Conservation (phyloP, 1,140 invertebrate genomes). For the Neodiprion virginianus region DNA sequence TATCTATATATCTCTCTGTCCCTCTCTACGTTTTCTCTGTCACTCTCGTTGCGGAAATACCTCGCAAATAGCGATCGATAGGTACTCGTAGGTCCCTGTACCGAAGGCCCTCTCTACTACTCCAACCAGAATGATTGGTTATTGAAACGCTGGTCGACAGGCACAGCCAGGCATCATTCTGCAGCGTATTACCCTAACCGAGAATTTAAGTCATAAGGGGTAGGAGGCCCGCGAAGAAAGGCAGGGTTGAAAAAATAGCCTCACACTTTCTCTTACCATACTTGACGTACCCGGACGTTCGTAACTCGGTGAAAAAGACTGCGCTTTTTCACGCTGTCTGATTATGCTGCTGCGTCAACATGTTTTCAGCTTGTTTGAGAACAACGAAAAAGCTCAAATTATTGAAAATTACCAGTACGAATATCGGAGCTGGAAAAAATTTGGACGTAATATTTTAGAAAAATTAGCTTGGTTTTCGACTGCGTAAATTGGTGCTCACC, state of each 20-base stretch:
- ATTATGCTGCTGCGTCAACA: too few relatives aligned
- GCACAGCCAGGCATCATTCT: slow-evolving; percentile 67
- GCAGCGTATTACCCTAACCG: slow-evolving; percentile 54
- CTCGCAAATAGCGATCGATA: not conserved
- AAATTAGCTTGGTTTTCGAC: too few relatives aligned
- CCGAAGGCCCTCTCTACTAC: not conserved
- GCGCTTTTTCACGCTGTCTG: too few relatives aligned
- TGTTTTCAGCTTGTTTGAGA: too few relatives aligned
- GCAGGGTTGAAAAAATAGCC: not conserved
- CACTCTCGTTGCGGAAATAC: not conserved
- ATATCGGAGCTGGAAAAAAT: too few relatives aligned
- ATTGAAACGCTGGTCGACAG: slow-evolving; percentile 74
- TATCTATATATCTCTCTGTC: not conserved
- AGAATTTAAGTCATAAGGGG: not conserved
- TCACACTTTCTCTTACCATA: too few relatives aligned
- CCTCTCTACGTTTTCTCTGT: not conserved
- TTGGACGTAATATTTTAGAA: too few relatives aligned
- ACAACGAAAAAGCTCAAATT: too few relatives aligned
- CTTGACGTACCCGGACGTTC: too few relatives aligned
- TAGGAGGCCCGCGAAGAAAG: not conserved
- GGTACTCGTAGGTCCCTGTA: slow-evolving; percentile 2
- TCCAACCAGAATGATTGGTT: slow-evolving; percentile 44
- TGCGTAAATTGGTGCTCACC: too few relatives aligned
- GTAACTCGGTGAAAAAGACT: too few relatives aligned
- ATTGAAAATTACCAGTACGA: too few relatives aligned